phyloP scores from a whole-genome alignment of 2,888 invertebrate genomes.

The Pardosa pseudoannulata region DNA sequence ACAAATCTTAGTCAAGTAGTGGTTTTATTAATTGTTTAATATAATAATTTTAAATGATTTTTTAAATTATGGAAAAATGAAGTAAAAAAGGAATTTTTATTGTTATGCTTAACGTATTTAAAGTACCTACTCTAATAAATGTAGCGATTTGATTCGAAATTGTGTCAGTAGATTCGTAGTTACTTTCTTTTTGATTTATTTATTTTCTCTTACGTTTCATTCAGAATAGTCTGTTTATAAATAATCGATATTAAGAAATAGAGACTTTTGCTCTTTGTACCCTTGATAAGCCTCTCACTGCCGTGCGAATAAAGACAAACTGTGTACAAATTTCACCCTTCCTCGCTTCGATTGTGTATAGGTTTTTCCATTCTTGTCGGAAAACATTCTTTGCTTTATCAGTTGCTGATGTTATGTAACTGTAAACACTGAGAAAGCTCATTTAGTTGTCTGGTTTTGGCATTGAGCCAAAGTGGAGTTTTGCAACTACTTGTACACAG shows the following conservation, averaged over 20 bases:
- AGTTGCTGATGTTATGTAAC: conserved; percentile 61
- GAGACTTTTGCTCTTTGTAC: conserved; percentile 38
- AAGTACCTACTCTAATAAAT: no score
- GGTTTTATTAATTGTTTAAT: no score
- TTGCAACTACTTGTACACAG: conserved; percentile 56
- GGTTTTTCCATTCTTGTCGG: conserved; percentile 27
- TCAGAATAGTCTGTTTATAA: conserved; percentile 39
- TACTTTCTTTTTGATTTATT: background rate
- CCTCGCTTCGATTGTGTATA: conserved; percentile 4
- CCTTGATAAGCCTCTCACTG: conserved; percentile 19
- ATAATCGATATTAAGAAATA: conserved; percentile 27
- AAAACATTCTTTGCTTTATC: conserved; percentile 56
- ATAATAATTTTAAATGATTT: no score
- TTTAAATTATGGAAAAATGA: no score
- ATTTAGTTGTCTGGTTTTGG: conserved; percentile 40
- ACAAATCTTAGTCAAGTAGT: no score
- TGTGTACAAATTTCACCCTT: conserved; percentile 43
- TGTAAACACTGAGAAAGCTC: conserved; percentile 60
- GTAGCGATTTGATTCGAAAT: no score
- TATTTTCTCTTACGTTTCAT: conserved; percentile 15
- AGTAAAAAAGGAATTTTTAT: no score
- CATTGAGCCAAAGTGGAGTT: conserved; percentile 31
- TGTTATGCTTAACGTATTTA: no score
- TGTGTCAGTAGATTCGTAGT: background rate
- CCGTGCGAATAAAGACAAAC: background rate